Percentiles rank a stretch among this genome's conserved stretches.
Conservation (phyloP, 2,113 vertebrate genomes). For the Taurulus bubalis region DNA sequence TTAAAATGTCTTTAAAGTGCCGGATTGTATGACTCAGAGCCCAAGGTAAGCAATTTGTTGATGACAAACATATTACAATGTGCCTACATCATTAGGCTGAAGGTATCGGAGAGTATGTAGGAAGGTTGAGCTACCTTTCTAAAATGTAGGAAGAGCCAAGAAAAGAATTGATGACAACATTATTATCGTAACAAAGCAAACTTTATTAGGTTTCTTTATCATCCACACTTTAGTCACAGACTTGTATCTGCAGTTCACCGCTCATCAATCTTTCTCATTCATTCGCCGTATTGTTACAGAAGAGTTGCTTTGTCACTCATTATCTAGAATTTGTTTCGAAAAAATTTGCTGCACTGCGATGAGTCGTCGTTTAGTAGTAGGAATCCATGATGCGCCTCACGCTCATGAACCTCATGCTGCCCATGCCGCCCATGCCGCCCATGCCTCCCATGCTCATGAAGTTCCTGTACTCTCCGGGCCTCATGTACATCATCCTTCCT, state of each 20-base stretch:
- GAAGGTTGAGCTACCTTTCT: not conserved
- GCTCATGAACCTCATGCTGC: slow-evolving; percentile 58
- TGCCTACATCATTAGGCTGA: not conserved
- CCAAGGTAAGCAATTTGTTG: not conserved
- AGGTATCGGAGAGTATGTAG: not conserved
- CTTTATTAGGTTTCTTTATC: slow-evolving; percentile 23
- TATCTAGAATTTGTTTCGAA: not conserved
- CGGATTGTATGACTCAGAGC: not conserved
- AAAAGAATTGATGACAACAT: not conserved
- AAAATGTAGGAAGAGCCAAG: not conserved
- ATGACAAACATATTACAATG: not conserved
- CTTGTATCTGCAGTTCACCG: slow-evolving; percentile 2
- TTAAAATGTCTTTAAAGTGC: not conserved
- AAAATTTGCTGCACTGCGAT: not conserved
- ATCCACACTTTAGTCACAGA: not conserved
- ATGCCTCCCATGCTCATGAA: slow-evolving; percentile 50
- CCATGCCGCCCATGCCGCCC: slow-evolving; percentile 35
- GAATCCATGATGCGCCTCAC: slow-evolving; percentile 63
- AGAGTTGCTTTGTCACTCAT: not conserved
- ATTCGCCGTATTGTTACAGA: not conserved
- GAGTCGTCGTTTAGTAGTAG: slow-evolving; percentile 35
- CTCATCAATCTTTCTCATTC: not conserved
- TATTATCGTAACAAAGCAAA: slow-evolving; percentile 2
- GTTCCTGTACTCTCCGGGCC: slow-evolving; percentile 65
- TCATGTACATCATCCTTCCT: slow-evolving; percentile 65